phyloP scores from a whole-genome alignment of 2,888 invertebrate genomes.

The Amphipoea oculea region DNA sequence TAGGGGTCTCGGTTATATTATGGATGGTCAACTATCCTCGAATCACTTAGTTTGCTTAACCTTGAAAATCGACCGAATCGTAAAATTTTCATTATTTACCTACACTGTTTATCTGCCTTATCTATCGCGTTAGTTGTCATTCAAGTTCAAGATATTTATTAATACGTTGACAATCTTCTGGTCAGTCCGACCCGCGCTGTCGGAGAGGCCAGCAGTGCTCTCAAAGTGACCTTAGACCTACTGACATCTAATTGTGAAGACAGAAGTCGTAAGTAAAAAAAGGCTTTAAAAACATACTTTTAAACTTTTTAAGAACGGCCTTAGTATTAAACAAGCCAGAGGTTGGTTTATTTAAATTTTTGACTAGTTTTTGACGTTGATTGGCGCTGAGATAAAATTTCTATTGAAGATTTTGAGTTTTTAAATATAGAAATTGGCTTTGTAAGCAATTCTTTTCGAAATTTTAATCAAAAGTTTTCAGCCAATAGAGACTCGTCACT shows the following conservation, averaged over 20 bases:
- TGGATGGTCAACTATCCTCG: too few species aligned
- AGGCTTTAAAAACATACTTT: not conserved
- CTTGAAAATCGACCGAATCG: too few species aligned
- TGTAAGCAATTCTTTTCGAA: not conserved
- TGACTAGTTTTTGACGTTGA: not conserved
- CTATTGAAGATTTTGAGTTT: too few species aligned
- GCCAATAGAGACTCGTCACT: not conserved
- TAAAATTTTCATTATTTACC: not conserved
- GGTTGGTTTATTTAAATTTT: not conserved
- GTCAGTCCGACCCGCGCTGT: conserved; percentile 7
- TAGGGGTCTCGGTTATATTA: too few species aligned
- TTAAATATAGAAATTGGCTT: not conserved
- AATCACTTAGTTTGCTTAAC: too few species aligned
- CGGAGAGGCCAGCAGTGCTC: not conserved
- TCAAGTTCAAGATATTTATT: conserved; percentile 21
- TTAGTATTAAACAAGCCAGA: not conserved
- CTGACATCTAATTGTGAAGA: not conserved
- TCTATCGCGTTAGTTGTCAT: not conserved
- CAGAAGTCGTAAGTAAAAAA: conserved; percentile 17
- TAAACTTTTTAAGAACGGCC: not conserved
- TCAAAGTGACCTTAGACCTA: not conserved
- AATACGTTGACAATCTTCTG: conserved; percentile 10
- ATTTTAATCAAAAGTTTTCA: not conserved
- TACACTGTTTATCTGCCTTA: not conserved
- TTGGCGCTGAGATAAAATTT: not conserved